Conservation (phyloP, 1,140 invertebrate genomes). For the Lepidotrigona ventralis region DNA sequence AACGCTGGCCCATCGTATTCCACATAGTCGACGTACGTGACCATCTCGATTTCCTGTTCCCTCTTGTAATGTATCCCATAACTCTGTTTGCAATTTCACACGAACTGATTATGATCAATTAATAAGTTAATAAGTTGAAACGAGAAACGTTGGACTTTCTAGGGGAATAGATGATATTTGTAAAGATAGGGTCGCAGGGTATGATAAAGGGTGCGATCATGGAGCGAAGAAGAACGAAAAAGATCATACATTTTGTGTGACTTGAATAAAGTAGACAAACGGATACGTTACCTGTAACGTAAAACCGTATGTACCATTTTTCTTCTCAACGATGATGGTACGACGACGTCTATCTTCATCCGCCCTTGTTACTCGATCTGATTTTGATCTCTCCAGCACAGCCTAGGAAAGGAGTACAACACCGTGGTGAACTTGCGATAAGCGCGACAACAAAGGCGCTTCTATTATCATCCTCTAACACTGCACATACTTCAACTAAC, state of each 20-base stretch:
- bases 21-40: slow-evolving; percentile 98
- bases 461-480: not conserved
- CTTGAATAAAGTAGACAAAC: not conserved
- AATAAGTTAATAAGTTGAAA: not conserved
- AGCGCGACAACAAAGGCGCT: not conserved
- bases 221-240: not conserved
- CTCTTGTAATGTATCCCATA: slow-evolving; percentile 97
- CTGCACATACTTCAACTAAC: not conserved
- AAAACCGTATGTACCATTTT: slow-evolving; percentile 95
- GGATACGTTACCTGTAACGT: slow-evolving; percentile 86
- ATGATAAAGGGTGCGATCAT: no score
- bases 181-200: not conserved
- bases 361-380: slow-evolving; percentile 88
- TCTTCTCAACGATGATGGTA: slow-evolving; percentile 95
- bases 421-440: not conserved
- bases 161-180: not conserved
- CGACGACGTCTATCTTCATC: slow-evolving; percentile 91
- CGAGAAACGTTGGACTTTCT: not conserved
- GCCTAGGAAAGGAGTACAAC: slow-evolving; percentile 71
- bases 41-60: slow-evolving; percentile 94
- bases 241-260: not conserved
- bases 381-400: slow-evolving; percentile 90
- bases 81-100: slow-evolving; percentile 82
- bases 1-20: slow-evolving; percentile 94
- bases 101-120: not conserved